Percentiles rank a stretch among this genome's conserved stretches.
Evolutionary conservation across 2,888 invertebrate species (phyloP).

Genomic region (Drosophila subsilvestris): DNA sequence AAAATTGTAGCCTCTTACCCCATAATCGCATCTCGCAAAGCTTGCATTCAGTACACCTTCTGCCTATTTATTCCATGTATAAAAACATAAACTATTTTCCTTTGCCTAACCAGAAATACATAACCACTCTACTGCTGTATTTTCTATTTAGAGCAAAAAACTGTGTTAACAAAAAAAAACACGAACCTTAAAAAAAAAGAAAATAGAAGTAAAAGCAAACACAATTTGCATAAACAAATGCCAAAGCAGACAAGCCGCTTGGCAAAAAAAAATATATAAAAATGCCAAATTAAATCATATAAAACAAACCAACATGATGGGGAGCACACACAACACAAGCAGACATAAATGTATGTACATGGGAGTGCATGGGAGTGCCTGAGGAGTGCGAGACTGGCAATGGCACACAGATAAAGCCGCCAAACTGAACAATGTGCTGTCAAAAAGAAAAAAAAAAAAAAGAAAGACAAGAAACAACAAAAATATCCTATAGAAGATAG

Average conservation of each 20-base stretch:
- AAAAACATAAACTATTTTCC: neutral
- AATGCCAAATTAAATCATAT: constrained; percentile 68
- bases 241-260: constrained; percentile 34
- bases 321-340: constrained; percentile 25
- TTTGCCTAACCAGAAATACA: neutral
- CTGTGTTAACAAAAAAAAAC: constrained; percentile 16
- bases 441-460: constrained; percentile 40
- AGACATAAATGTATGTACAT: constrained; percentile 20
- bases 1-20: neutral
- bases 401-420: constrained; percentile 24
- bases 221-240: constrained; percentile 62
- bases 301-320: constrained; percentile 52
- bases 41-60: neutral
- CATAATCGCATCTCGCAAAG: neutral
- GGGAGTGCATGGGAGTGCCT: neutral
- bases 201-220: constrained; percentile 20
- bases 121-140: neutral
- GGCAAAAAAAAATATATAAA: constrained; percentile 35
- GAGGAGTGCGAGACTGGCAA: neutral
- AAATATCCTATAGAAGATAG: constrained; percentile 33
- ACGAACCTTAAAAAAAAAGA: neutral
- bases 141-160: constrained; percentile 7
- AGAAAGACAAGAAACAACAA: constrained; percentile 16
- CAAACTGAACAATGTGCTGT: constrained; percentile 51
- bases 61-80: neutral